Evolutionary conservation across 2,888 invertebrate species (phyloP).

Genomic region (Cylloceria caligata): DNA sequence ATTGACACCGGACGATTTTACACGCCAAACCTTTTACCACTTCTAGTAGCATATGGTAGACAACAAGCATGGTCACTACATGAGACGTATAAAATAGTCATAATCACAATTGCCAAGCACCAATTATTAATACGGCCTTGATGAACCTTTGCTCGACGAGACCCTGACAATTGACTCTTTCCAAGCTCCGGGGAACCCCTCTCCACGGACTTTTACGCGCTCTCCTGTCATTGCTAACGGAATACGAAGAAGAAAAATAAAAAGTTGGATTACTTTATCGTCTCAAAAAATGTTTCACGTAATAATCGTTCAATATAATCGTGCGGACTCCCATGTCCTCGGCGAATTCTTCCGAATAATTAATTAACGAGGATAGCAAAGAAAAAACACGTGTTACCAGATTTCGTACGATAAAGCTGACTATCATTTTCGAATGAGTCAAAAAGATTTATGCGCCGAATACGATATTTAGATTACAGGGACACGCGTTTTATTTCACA

Average conservation of each 20-base stretch:
- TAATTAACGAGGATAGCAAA: constrained; percentile 5
- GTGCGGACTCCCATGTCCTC: constrained; percentile 2
- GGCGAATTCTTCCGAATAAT: constrained; percentile 22
- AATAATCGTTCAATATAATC: constrained; percentile 24
- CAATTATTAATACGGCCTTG: constrained; percentile 67
- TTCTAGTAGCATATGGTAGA: constrained; percentile 1
- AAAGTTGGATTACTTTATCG: constrained; percentile 14
- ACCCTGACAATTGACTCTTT: constrained; percentile 65
- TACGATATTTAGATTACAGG: constrained; percentile 16
- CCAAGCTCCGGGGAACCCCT: constrained; percentile 58
- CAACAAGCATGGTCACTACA: not conserved
- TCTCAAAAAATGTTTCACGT: not conserved
- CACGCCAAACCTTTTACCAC: constrained; percentile 38
- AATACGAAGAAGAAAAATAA: not conserved
- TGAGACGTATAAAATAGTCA: constrained; percentile 36
- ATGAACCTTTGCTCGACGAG: constrained; percentile 55
- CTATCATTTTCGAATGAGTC: not conserved
- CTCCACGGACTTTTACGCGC: not conserved
- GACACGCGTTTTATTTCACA: constrained; percentile 36
- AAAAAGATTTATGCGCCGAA: constrained; percentile 12
- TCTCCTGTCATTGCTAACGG: not conserved
- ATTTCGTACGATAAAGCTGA: constrained; percentile 29
- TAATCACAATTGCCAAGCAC: constrained; percentile 53
- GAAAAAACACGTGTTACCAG: constrained; percentile 7
- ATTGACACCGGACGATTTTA: constrained; percentile 48